A percentile compares a stretch with the other conserved stretches of the same genome.
Conservation (phyloP, 2,113 vertebrate genomes). For the Grus americana region DNA sequence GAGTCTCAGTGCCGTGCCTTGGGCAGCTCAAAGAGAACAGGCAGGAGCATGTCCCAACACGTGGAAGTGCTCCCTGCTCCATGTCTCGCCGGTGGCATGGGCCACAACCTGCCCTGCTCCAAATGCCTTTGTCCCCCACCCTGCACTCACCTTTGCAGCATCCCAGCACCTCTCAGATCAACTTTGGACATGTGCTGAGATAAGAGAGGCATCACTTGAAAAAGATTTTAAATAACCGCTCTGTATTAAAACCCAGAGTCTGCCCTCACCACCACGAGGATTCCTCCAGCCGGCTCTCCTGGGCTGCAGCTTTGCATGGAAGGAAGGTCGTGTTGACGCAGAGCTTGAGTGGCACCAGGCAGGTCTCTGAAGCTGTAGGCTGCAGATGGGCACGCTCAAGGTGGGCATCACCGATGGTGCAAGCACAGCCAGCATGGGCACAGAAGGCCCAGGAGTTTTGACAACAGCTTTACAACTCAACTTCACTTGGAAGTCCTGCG, state of each 20-base stretch:
- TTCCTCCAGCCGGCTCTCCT: neutral
- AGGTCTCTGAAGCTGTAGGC: neutral
- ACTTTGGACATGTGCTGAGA: neutral
- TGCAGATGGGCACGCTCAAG: neutral
- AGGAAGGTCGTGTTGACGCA: neutral
- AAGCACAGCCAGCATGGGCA: accelerated
- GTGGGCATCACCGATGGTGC: accelerated
- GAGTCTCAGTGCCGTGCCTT: neutral
- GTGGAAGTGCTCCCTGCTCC: neutral
- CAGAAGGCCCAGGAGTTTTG: neutral
- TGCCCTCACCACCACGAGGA: accelerated
- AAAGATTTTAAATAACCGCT: accelerated
- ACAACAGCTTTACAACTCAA: accelerated
- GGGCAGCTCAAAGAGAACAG: neutral
- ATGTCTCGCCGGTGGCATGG: accelerated
- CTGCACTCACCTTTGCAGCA: neutral
- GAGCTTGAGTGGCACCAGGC: neutral
- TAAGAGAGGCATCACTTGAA: neutral
- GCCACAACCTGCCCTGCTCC: neutral
- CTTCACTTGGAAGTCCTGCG: neutral
- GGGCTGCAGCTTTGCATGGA: neutral
- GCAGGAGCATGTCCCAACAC: accelerated
- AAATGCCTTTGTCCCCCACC: neutral
- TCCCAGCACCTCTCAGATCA: neutral
- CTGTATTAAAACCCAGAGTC: accelerated